A percentile compares a stretch with the other conserved stretches of the same genome.
These are phyloP conservation scores for Apteryx owenii DNA, from an alignment of 2,113 vertebrate genomes.

Conservation along the genomic window DNA sequence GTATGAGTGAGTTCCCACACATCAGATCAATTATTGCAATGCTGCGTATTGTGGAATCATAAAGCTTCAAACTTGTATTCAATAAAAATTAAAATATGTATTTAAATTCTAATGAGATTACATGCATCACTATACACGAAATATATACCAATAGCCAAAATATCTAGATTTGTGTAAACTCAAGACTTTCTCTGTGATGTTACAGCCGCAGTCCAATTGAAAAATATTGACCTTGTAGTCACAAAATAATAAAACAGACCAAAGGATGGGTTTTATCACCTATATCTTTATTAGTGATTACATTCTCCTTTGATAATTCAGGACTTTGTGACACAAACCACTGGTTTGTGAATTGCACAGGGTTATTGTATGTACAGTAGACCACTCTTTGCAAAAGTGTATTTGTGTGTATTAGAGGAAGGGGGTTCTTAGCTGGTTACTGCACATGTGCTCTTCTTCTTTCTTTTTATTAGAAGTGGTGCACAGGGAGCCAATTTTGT, in stretches of 20 bases:
- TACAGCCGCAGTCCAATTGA: background rate
- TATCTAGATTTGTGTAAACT: background rate
- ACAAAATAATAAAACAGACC: background rate
- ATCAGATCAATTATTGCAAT: background rate
- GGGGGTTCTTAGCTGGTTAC: background rate
- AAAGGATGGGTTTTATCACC: background rate
- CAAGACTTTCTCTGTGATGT: background rate
- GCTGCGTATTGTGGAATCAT: background rate
- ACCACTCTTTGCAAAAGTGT: background rate
- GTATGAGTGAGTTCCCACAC: background rate
- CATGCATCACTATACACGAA: background rate
- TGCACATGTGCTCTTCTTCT: background rate
- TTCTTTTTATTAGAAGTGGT: background rate
- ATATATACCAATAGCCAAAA: background rate
- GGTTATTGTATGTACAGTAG: background rate
- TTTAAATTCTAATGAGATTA: conserved; percentile 8
- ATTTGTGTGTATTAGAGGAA: background rate
- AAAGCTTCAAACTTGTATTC: background rate
- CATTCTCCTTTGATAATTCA: background rate
- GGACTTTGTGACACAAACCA: background rate
- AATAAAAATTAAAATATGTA: background rate
- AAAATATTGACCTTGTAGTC: background rate
- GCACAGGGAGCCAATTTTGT: background rate
- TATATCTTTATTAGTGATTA: background rate
- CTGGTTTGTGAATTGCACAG: background rate